Evolutionary conservation across 2,797 vertebrate species (phyloP).

Genomic region (Argentina silus): DNA sequence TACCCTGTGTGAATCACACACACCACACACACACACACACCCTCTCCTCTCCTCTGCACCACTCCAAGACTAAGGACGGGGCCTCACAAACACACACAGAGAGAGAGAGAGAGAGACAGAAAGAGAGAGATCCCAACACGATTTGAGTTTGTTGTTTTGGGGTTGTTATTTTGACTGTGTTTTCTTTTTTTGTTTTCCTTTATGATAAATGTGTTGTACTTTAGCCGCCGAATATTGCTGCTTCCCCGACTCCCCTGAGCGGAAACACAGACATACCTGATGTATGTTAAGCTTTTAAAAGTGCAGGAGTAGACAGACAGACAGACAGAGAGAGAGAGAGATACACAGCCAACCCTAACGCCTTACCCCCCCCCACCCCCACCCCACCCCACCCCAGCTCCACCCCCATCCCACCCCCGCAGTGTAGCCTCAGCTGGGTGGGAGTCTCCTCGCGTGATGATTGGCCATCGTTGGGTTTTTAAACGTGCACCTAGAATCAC

Average conservation of each 20-base stretch:
- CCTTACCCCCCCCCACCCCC: slow-evolving; percentile 27
- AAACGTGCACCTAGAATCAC: slow-evolving; percentile 29
- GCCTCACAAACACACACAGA: too few relatives aligned
- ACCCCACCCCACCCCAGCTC: slow-evolving; percentile 57
- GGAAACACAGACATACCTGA: slow-evolving; percentile 51
- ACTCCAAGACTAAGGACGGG: slow-evolving; percentile 53
- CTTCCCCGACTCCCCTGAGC: slow-evolving; percentile 48
- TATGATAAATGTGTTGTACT: not conserved
- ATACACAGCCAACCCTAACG: not conserved
- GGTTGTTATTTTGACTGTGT: slow-evolving; percentile 3
- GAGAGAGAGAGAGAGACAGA: too few relatives aligned
- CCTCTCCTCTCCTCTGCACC: slow-evolving; percentile 65
- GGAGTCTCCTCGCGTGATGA: slow-evolving; percentile 11
- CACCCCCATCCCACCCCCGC: slow-evolving; percentile 49
- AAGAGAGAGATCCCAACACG: too few relatives aligned
- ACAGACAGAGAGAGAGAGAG: slow-evolving; percentile 36
- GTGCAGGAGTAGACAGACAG: slow-evolving; percentile 57
- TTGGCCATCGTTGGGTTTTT: slow-evolving; percentile 18
- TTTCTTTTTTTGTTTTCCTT: slow-evolving; percentile 29
- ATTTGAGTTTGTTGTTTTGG: slow-evolving; percentile 20
- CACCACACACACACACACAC: slow-evolving; percentile 37
- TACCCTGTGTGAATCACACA: slow-evolving; percentile 34
- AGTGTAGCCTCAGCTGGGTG: slow-evolving; percentile 11
- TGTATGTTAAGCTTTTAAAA: slow-evolving; percentile 57
- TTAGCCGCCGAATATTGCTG: slow-evolving; percentile 47